phyloP scores from a whole-genome alignment of 37 sponge, comb jelly and placozoan genomes.

The Beroe ovata region DNA sequence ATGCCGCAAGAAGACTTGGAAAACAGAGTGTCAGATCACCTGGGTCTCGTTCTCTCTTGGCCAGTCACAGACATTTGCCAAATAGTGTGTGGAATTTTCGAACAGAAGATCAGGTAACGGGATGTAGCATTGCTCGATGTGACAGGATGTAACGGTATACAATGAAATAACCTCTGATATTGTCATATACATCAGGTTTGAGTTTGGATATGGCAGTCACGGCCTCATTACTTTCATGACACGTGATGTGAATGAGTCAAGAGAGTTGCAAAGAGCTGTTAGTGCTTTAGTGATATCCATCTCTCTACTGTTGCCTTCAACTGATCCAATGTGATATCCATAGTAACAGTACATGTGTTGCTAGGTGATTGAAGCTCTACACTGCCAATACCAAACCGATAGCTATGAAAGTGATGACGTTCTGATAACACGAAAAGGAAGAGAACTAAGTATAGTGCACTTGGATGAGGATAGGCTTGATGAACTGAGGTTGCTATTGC shows the following conservation, averaged over 20 bases:
- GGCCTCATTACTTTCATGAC: conserved; percentile 37
- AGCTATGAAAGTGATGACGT: conserved; percentile 30
- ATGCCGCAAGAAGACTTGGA: neutral
- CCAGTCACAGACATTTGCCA: conserved; percentile 20
- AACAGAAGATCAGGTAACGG: conserved; percentile 19
- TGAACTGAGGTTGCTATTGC: conserved; percentile 3
- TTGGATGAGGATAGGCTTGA: conserved; percentile 38
- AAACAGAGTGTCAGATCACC: neutral
- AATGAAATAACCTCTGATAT: too few species aligned
- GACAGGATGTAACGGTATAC: too few species aligned
- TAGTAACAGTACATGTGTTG: neutral
- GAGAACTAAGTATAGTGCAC: conserved; percentile 4
- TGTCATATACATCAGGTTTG: conserved; percentile 25
- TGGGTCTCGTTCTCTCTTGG: conserved; percentile 6
- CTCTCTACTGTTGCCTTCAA: neutral
- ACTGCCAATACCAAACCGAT: conserved; percentile 27
- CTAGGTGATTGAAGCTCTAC: conserved; percentile 27
- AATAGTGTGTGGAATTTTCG: conserved; percentile 21
- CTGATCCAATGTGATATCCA: neutral
- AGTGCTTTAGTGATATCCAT: neutral
- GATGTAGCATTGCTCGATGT: too few species aligned
- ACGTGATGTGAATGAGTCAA: neutral
- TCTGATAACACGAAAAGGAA: conserved; percentile 21
- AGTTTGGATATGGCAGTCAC: neutral
- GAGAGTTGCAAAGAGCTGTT: conserved; percentile 17